Percentiles rank a stretch among this genome's conserved stretches.
These are phyloP conservation scores for Mactra quadrangularis DNA, from an alignment of 1,140 invertebrate species.

Conservation along the genomic window DNA sequence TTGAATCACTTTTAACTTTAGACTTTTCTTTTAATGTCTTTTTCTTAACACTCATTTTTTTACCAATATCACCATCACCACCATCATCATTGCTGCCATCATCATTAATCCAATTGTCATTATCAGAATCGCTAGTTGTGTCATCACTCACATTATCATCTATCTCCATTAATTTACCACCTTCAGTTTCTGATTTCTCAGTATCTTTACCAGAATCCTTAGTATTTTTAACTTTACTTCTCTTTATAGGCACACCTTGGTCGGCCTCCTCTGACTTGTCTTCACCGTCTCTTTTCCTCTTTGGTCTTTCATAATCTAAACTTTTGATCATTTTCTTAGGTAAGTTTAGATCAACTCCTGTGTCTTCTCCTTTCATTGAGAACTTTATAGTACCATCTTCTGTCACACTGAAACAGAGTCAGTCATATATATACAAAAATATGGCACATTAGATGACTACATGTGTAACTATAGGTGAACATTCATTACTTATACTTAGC, in stretches of 20 bases:
- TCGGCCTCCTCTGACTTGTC: slow-evolving; percentile 7
- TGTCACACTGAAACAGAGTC: slow-evolving; percentile 13
- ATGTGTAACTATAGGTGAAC: too few relatives aligned
- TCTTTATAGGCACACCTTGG: neutral
- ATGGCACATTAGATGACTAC: too few relatives aligned
- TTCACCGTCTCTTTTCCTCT: slow-evolving; percentile 1
- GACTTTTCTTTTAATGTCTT: neutral
- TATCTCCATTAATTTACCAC: neutral
- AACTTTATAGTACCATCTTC: neutral
- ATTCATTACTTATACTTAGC: too few relatives aligned
- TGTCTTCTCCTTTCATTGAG: neutral
- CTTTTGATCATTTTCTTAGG: neutral
- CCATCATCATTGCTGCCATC: neutral
- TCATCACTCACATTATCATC: neutral
- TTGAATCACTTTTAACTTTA: neutral
- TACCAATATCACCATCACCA: neutral
- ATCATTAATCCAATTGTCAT: slow-evolving; percentile 1
- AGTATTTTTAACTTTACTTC: slow-evolving; percentile 18
- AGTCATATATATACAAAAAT: too few relatives aligned
- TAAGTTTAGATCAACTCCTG: neutral
- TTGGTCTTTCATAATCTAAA: neutral
- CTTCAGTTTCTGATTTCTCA: neutral
- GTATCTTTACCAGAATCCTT: neutral
- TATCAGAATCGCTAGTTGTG: too few relatives aligned
- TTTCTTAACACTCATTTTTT: neutral